Conservation (phyloP, 2,888 invertebrate species). For the Trichacis sp. region DNA sequence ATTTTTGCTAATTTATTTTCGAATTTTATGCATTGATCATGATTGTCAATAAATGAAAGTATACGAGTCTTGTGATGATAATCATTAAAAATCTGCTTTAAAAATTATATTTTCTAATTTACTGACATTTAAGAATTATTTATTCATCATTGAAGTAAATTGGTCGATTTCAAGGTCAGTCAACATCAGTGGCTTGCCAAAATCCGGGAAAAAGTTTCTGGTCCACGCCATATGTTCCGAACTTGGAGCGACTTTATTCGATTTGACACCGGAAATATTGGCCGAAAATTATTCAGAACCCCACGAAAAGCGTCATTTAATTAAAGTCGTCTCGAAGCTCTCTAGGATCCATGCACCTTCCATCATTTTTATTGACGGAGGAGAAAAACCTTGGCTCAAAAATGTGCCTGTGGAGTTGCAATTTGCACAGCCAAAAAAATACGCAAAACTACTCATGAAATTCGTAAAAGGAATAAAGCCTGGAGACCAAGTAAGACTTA, state of each 20-base stretch:
- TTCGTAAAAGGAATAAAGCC: conserved; percentile 77
- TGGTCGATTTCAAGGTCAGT: conserved; percentile 70
- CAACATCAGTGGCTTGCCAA: conserved; percentile 78
- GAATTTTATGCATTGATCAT: too few species aligned
- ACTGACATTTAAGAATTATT: too few species aligned
- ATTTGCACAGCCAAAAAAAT: conserved; percentile 76
- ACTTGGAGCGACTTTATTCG: conserved; percentile 77
- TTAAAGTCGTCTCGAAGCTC: conserved; percentile 77
- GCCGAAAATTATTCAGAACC: conserved; percentile 78
- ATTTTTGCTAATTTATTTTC: too few species aligned
- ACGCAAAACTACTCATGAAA: conserved; percentile 78
- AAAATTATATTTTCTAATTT: too few species aligned
- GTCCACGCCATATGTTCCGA: conserved; percentile 82
- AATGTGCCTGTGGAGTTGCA: conserved; percentile 76
- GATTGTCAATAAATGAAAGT: too few species aligned
- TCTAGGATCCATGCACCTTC: conserved; percentile 79
- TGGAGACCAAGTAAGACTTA: conserved; percentile 70
- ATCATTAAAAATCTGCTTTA: too few species aligned
- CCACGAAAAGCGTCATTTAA: conserved; percentile 76
- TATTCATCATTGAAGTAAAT: too few species aligned
- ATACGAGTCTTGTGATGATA: too few species aligned
- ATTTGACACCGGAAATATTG: conserved; percentile 78
- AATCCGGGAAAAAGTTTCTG: conserved; percentile 79
- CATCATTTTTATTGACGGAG: conserved; percentile 78
- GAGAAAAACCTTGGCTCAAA: conserved; percentile 78